These are phyloP conservation scores for Stenoptilia bipunctidactyla DNA, from an alignment of 2,888 invertebrate species.

Conservation along the genomic window DNA sequence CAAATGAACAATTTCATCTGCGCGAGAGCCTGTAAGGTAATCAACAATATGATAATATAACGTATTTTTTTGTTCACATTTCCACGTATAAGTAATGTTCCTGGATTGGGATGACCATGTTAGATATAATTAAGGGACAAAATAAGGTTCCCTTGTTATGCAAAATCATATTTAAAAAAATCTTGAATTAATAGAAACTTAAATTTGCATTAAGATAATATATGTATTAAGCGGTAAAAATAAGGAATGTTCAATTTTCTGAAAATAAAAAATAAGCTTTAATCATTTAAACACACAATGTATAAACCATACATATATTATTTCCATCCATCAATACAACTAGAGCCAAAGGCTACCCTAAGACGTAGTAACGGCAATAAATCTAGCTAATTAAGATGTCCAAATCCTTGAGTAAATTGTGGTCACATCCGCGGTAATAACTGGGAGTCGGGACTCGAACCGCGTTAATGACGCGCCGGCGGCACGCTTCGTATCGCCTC, in stretches of 20 bases:
- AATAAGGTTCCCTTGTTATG: too few relatives aligned
- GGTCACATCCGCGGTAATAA: neutral
- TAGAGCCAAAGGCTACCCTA: too few relatives aligned
- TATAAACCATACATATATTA: too few relatives aligned
- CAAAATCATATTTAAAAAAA: too few relatives aligned
- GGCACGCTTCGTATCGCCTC: slow-evolving; percentile 46
- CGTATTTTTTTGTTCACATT: slow-evolving; percentile 33
- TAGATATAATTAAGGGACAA: slow-evolving; percentile 3
- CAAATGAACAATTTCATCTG: slow-evolving; percentile 40
- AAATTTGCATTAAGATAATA: too few relatives aligned
- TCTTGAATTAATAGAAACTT: too few relatives aligned
- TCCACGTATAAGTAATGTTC: slow-evolving; percentile 44
- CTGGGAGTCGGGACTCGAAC: slow-evolving; percentile 37
- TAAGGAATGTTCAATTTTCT: too few relatives aligned
- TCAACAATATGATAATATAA: slow-evolving; percentile 34
- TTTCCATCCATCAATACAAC: too few relatives aligned
- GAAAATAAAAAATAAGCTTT: too few relatives aligned
- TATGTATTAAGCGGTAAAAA: too few relatives aligned
- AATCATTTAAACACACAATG: too few relatives aligned
- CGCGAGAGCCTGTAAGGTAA: slow-evolving; percentile 36
- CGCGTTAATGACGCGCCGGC: slow-evolving; percentile 51
- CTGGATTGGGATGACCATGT: slow-evolving; percentile 21
- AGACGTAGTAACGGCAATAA: neutral
- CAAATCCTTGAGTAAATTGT: neutral
- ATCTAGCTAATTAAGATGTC: slow-evolving; percentile 1